Evolutionary conservation across 2,113 vertebrate genomes (phyloP).

Genomic region (Petromus typicus): DNA sequence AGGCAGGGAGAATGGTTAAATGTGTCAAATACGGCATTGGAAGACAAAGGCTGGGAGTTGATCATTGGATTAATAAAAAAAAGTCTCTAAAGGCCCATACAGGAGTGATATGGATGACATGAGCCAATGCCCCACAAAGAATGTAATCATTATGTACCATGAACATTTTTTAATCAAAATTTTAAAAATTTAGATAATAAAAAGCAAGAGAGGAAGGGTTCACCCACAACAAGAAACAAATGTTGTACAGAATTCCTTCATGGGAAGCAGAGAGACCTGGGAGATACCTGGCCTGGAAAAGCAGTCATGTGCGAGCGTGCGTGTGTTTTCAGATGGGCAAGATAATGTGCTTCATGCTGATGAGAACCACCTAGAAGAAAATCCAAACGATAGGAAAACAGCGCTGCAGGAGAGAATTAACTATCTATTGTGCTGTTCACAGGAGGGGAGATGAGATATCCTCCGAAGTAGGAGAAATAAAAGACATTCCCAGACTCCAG

Average conservation of each 20-base stretch:
- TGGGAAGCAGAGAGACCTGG: background rate
- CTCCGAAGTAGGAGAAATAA: background rate
- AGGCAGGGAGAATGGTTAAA: background rate
- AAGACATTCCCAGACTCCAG: background rate
- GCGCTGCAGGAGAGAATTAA: background rate
- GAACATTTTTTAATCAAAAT: background rate
- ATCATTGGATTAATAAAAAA: background rate
- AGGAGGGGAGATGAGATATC: background rate
- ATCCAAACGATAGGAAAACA: background rate
- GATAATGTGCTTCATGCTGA: background rate
- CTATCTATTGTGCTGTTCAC: background rate
- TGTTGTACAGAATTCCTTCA: background rate
- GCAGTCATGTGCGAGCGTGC: accelerated
- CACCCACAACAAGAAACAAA: background rate
- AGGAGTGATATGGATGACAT: background rate
- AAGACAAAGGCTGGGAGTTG: background rate
- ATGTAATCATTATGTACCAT: background rate
- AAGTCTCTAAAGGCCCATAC: background rate
- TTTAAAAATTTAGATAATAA: background rate
- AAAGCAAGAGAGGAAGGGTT: background rate
- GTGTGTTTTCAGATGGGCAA: background rate
- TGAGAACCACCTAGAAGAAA: background rate
- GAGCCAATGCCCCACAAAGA: background rate
- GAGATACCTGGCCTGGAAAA: background rate
- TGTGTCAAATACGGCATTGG: background rate